A percentile compares a stretch with the other conserved stretches of the same genome.
Conservation (phyloP, 1,140 invertebrate species). For the Bursaphelenchus mucronatus region DNA sequence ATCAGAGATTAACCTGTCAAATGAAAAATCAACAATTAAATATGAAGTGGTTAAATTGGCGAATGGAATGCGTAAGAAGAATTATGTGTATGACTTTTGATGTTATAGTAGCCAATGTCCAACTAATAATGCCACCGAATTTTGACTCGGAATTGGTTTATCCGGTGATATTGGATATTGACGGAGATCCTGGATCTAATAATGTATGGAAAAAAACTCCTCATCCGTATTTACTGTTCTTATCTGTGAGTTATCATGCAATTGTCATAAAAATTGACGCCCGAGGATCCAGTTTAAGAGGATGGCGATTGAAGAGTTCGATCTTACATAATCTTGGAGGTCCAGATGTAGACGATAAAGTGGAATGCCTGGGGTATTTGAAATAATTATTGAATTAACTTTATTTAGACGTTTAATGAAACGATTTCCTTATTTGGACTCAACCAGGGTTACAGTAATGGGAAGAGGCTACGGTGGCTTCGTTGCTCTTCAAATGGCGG, state of each 20-base stretch:
- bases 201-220: constrained; percentile 27
- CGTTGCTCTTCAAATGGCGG: constrained; percentile 25
- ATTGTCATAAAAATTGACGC: constrained; percentile 30
- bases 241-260: constrained; percentile 8
- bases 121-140: constrained; percentile 28
- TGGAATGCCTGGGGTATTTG: constrained; percentile 29
- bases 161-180: constrained; percentile 28
- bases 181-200: constrained; percentile 29
- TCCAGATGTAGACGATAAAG: constrained; percentile 34
- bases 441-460: constrained; percentile 19
- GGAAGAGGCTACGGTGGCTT: constrained; percentile 42
- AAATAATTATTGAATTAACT: constrained; percentile 21
- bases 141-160: constrained; percentile 24
- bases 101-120: constrained; percentile 23
- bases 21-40: constrained; percentile 7
- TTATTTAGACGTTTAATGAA: constrained; percentile 22
- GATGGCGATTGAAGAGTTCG: constrained; percentile 26
- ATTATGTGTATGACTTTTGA: constrained; percentile 1
- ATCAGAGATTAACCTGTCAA: constrained; percentile 3
- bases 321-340: constrained; percentile 34
- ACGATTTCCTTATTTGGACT: constrained; percentile 28
- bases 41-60: constrained; percentile 25
- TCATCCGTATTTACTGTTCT: background rate
- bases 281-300: constrained; percentile 28
- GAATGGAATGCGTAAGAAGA: constrained; percentile 6